These are phyloP conservation scores for Orthosia gracilis DNA, from an alignment of 2,888 invertebrate genomes.

Conservation along the genomic window DNA sequence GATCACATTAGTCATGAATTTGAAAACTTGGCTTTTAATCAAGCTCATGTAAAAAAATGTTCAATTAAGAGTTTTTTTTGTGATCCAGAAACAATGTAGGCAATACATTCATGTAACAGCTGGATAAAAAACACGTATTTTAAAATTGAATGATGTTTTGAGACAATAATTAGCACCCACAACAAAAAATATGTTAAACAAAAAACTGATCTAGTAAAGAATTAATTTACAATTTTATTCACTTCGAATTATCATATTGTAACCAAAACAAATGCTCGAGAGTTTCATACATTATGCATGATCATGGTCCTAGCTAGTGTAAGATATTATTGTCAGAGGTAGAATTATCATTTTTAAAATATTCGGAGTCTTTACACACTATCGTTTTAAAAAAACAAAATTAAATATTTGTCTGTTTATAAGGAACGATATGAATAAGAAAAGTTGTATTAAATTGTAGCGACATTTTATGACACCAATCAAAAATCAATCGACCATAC, in stretches of 20 bases:
- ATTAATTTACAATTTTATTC: not conserved
- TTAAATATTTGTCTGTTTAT: not conserved
- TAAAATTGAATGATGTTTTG: too few relatives aligned
- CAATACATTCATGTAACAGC: not conserved
- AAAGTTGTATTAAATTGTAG: not conserved
- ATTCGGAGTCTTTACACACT: constrained; percentile 40
- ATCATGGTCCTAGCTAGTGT: constrained; percentile 47
- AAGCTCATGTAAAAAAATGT: too few relatives aligned
- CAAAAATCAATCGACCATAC: too few relatives aligned
- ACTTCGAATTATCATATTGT: not conserved
- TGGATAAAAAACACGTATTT: too few relatives aligned
- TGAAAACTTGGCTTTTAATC: not conserved
- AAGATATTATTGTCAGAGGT: constrained; percentile 49
- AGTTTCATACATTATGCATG: constrained; percentile 51
- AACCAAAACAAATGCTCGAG: constrained; percentile 49
- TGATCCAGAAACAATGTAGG: too few relatives aligned
- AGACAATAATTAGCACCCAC: not conserved
- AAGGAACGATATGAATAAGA: not conserved
- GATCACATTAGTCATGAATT: too few relatives aligned
- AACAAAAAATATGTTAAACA: too few relatives aligned
- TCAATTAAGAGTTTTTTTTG: too few relatives aligned
- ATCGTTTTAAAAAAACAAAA: constrained; percentile 27
- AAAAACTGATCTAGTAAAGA: not conserved
- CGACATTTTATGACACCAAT: too few relatives aligned
- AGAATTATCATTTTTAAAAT: constrained; percentile 42